Conservation (phyloP, 2,888 invertebrate species). For the Pasiphila rectangulata region DNA sequence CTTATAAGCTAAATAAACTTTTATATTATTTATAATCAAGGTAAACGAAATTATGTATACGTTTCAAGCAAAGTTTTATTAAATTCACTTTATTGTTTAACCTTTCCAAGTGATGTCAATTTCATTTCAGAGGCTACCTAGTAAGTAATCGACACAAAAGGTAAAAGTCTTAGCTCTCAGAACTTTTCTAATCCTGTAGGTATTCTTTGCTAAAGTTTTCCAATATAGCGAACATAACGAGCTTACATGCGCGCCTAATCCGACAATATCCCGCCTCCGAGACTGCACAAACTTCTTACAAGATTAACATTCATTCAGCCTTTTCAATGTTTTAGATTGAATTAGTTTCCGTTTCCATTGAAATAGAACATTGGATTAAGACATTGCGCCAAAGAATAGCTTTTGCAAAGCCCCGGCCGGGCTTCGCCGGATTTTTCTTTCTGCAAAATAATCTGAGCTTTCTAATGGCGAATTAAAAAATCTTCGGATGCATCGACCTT, state of each 20-base stretch:
- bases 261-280: constrained; percentile 43
- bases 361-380: constrained; percentile 1
- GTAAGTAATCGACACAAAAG: constrained; percentile 23
- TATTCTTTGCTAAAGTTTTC: constrained; percentile 66
- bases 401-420: too few species aligned
- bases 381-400: too few species aligned
- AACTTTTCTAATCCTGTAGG: constrained; percentile 70
- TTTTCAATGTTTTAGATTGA: constrained; percentile 16
- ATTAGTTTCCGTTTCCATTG: constrained; percentile 3
- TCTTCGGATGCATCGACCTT: too few species aligned
- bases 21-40: too few species aligned
- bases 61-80: not conserved
- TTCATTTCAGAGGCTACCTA: not conserved
- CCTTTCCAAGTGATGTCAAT: not conserved
- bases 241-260: constrained; percentile 58
- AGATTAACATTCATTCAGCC: constrained; percentile 44
- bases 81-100: not conserved
- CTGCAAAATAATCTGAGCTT: not conserved
- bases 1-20: too few species aligned
- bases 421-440: not conserved
- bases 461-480: too few species aligned
- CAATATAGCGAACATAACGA: constrained; percentile 66
- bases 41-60: not conserved
- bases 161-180: constrained; percentile 45
- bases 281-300: constrained; percentile 43